A percentile compares a stretch with the other conserved stretches of the same genome.
phyloP scores from a whole-genome alignment of 2,113 vertebrate species.

The Entelurus aequoreus region DNA sequence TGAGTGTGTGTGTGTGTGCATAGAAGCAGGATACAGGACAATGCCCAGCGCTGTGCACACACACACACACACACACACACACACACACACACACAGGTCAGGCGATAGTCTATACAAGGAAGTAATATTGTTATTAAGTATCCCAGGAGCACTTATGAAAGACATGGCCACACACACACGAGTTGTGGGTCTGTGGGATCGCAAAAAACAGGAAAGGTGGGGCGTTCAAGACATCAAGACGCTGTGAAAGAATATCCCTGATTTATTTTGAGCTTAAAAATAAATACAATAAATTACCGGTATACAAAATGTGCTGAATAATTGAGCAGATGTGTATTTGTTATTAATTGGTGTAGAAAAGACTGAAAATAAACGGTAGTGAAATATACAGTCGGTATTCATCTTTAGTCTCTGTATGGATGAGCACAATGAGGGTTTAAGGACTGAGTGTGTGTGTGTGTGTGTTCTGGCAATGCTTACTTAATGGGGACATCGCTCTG shows the following conservation, averaged over 20 bases:
- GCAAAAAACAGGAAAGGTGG: slow-evolving; percentile 53
- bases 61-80: slow-evolving; percentile 4
- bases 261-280: neutral
- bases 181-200: slow-evolving; percentile 6
- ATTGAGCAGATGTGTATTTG: too few species aligned
- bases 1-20: slow-evolving; percentile 16
- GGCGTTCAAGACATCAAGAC: slow-evolving; percentile 8
- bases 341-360: too few species aligned
- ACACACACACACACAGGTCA: slow-evolving; percentile 34
- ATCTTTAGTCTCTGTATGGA: too few species aligned
- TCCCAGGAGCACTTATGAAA: slow-evolving; percentile 43
- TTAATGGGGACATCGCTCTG: too few species aligned
- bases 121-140: slow-evolving; percentile 68
- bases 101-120: slow-evolving; percentile 56
- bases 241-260: neutral
- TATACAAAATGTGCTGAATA: too few species aligned
- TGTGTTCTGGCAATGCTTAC: too few species aligned
- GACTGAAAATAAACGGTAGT: too few species aligned
- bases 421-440: too few species aligned
- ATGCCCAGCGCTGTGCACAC: slow-evolving; percentile 27
- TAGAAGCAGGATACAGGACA: slow-evolving; percentile 49
- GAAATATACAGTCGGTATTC: too few species aligned
- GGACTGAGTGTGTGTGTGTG: too few species aligned
- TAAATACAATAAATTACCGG: too few species aligned
- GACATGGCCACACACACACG: slow-evolving; percentile 23